Evolutionary conservation across 2,888 invertebrate species (phyloP), one percentile per base, ranked within the genome.

Genomic region (Oligia latruncula): DNA sequence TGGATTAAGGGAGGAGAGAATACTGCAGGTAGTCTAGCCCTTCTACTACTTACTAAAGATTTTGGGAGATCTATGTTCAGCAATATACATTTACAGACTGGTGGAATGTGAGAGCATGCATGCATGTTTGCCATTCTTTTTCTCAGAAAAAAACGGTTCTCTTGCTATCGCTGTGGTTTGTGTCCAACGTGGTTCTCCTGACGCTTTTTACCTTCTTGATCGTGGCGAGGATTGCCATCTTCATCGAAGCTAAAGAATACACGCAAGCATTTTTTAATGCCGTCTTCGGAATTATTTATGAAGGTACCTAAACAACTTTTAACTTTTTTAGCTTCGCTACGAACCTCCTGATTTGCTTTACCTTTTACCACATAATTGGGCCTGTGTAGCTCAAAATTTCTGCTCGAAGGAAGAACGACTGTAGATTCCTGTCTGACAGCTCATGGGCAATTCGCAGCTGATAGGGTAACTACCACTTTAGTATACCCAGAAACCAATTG

Each of bases 171-270:
- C 35, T 95, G 46, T 96, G 95, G 95, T 93, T 91, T 84, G 89
- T 92, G 4, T 96, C 95, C 0, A 94, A 95, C 67, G n/a, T 94
- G 3, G 87, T 93, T 2, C 92, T 96, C 9, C 73, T 95, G 73
- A 71, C 85, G 0, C 23, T 94, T 3, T 95, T 93, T 88, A 81
- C 81, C n/a, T 20, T 93, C 0, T 86, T 95, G 75, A 92, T 92
- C 80, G 46, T 79, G 11, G 88, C 90, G 4, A 92, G 91, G 66
- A n/a, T 81, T 0, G 40, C 87, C 5, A 82, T 93, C 35, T 89
- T 86, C 72, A 82, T 90, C 55, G 5, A 55, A 4, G 58, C 35
- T 6, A 82, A 74, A 23, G 73, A 89, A 4, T 90, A 91, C 60
- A 2, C 87, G 2, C 23, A 82, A 9, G 90, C 87, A 1, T 23